Percentiles rank a stretch among this genome's conserved stretches.
Conservation (phyloP, 2,888 invertebrate species). For the Nemotelus pantherinus region DNA sequence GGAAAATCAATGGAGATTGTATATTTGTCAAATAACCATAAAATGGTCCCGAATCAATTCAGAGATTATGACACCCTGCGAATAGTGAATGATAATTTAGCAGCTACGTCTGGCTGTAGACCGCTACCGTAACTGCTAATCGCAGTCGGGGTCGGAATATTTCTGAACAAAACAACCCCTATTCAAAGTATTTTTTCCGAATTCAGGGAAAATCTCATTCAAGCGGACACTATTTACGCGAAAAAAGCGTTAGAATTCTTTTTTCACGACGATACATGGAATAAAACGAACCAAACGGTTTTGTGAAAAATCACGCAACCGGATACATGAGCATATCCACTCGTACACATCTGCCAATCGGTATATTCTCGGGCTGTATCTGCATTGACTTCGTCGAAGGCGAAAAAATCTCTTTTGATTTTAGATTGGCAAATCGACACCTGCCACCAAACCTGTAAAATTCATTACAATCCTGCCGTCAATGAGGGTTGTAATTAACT, state of each 20-base stretch:
- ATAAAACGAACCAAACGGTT: slow-evolving; percentile 24
- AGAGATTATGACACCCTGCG: slow-evolving; percentile 46
- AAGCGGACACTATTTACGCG: slow-evolving; percentile 12
- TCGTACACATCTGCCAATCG: slow-evolving; percentile 46
- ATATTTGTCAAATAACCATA: slow-evolving; percentile 52
- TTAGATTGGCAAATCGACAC: slow-evolving; percentile 50
- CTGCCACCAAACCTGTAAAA: slow-evolving; percentile 42
- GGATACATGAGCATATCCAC: slow-evolving; percentile 12
- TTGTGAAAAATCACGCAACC: slow-evolving; percentile 51
- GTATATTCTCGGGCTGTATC: not conserved
- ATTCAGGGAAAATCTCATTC: slow-evolving; percentile 46
- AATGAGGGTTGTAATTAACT: slow-evolving; percentile 43
- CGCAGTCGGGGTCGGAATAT: slow-evolving; percentile 13
- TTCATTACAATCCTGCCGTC: not conserved
- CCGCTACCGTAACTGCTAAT: slow-evolving; percentile 20
- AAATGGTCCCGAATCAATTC: slow-evolving; percentile 39
- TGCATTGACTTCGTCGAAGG: not conserved
- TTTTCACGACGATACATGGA: slow-evolving; percentile 21
- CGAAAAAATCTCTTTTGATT: slow-evolving; percentile 4
- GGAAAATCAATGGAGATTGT: slow-evolving; percentile 48
- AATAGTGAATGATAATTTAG: not conserved
- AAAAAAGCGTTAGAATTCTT: slow-evolving; percentile 44
- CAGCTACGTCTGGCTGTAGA: not conserved
- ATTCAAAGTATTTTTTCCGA: slow-evolving; percentile 29
- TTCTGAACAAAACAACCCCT: slow-evolving; percentile 25